Base-by-base conservation (phyloP, 2,797 vertebrate genomes). In the Sebastes paucispinis region DNA sequence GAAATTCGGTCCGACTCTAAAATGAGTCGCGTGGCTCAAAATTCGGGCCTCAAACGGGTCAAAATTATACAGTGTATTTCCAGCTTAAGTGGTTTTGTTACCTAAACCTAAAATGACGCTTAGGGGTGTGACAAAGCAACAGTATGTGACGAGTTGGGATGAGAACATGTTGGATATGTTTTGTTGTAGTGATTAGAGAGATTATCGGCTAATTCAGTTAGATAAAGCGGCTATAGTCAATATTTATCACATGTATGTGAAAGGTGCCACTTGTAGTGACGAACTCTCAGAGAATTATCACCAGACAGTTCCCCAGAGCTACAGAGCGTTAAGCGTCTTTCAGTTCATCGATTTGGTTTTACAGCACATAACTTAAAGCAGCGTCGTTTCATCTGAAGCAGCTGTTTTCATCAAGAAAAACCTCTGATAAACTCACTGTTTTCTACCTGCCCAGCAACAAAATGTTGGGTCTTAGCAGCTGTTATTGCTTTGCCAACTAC, bases 231-330 rank as follows among this genome's bases (percentile, higher is more conserved):
- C 25, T 16, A 1, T 39, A 16, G 25, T 75, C 29, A 16, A 1
- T 66, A 11, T 43, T 57, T 32, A 43, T 4, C 25, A 3, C 2
- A n/a, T 54, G 14, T 25, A 25, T 16, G 22, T 59, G 36, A 73
- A 39, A 64, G 31, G 6, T 55, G 29, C 60, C 10, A 8, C 31
- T 55, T 59, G 36, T 3, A 22, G 39, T 25, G 69, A 70, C 12
- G 4, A n/a, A 32, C 1, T 43, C 39, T 43, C 39, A 3, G 39
- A 0, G 39, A 0, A 43, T 43, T 8, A 32, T 60, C 22, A 52
- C 12, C 11, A 54, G 0, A 47, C 2, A 27, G 32, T 27, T 62
- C 22, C 4, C 34, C 6, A 47, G 32, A 29, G 39, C 3, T 36
- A 5, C 32, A 7, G 31, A 57, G 24, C 6, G 0, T 36, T 67